A percentile compares a stretch with the other conserved stretches of the same genome.
These are phyloP conservation scores for Formica aserva DNA, from an alignment of 2,888 invertebrate genomes.

Conservation along the genomic window DNA sequence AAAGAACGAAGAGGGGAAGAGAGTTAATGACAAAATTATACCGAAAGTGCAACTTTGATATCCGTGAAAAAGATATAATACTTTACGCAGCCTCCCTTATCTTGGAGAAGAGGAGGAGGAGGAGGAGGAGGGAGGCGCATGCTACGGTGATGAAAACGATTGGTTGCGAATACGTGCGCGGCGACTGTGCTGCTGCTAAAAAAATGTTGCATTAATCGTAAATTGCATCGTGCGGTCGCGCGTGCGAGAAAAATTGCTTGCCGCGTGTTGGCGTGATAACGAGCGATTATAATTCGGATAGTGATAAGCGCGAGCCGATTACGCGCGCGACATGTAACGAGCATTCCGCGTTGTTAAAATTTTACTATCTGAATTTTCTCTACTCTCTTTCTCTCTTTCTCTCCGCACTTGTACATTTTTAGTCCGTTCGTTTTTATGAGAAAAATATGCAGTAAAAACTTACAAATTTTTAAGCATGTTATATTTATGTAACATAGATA, in stretches of 20 bases:
- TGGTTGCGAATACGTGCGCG: conserved; percentile 33
- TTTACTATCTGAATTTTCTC: conserved; percentile 31
- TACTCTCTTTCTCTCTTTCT: background rate
- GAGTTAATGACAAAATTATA: conserved; percentile 81
- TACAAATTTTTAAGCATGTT: background rate
- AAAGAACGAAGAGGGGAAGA: conserved; percentile 43
- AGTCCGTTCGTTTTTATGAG: background rate
- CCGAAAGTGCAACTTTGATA: conserved; percentile 65
- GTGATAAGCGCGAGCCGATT: conserved; percentile 37
- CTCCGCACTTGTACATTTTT: too few species aligned
- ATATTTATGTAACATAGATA: background rate
- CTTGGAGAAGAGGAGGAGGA: background rate
- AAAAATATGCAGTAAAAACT: background rate
- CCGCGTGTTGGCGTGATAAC: conserved; percentile 46
- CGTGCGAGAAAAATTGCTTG: conserved; percentile 46
- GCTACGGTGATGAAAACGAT: conserved; percentile 50
- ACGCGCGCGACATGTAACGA: conserved; percentile 9
- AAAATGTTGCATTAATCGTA: conserved; percentile 48
- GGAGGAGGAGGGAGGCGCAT: conserved; percentile 1
- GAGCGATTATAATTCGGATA: conserved; percentile 44
- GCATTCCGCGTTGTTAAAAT: conserved; percentile 27
- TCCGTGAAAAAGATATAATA: conserved; percentile 72
- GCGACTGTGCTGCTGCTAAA: conserved; percentile 28
- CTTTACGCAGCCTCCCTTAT: conserved; percentile 51
- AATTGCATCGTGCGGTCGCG: conserved; percentile 49